Base-by-base conservation (phyloP, 2,113 vertebrate genomes). In the Mormoops blainvillei region DNA sequence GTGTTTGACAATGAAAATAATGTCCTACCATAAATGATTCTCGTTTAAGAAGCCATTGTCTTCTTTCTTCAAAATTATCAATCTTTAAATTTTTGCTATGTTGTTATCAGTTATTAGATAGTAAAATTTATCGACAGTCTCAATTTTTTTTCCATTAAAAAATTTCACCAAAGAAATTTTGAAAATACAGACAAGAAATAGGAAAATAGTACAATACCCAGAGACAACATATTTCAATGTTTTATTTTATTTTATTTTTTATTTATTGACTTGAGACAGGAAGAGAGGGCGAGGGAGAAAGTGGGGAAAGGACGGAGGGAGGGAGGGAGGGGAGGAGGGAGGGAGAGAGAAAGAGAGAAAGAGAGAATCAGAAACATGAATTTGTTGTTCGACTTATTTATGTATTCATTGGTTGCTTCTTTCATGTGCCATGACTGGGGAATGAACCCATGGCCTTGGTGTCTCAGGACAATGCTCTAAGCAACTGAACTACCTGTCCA, bases 61-160 rank as follows among this genome's bases (percentile, higher is more conserved):
- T 82, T 28, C 74, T 73, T 89, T 86, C 74, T 87, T 28, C 22
- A 52, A n/a, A 13, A 24, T 54, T 78, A 73, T 24, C 52, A 93
- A 63, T 77, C 77, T 86, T 89, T 73, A 89, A 77, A 77, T 94
- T 74, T 77, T 77, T 96, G 87, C 43, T 63, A 41, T 85, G 43
- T 41, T 50, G 9, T 67, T 67, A 76, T n/a, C 84, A 73, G 48
- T 48, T 91, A 85, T 43, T 81, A 56, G 6, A 31, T 14, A 33
- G 20, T 83, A 91, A 94, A 52, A 83, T 83, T 56, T 89, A 77
- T 65, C 28, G 87, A 87, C 10, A 48, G 87, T 71, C 89, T 65
- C 84, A 50, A 89, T 73, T 88, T 91, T 74, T 86, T 89, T 89
- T 76, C 52, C 7, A 48, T 80, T 90, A 87, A 73, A 94, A 94